Percentiles rank a stretch among this genome's conserved stretches.
Conservation (phyloP, 2,888 invertebrate species). For the Dexiosoma caninum region DNA sequence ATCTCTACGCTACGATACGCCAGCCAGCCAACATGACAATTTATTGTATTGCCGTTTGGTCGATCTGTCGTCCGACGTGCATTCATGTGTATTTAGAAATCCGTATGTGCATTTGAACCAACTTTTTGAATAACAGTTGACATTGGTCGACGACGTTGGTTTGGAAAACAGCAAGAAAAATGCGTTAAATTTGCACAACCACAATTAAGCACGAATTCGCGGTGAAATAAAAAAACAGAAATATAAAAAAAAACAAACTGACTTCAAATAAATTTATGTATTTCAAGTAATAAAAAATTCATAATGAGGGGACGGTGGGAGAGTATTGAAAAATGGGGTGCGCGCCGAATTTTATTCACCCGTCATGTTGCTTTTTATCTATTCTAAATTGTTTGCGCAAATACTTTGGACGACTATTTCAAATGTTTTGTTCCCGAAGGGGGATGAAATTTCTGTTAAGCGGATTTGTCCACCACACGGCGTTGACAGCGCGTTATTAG, state of each 20-base stretch:
- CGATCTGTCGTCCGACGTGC: background rate
- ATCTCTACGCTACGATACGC: conserved; percentile 66
- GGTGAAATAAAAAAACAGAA: conserved; percentile 9
- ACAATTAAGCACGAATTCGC: conserved; percentile 73
- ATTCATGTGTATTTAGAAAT: conserved; percentile 15
- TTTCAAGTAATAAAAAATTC: conserved; percentile 2
- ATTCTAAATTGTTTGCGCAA: too few relatives aligned
- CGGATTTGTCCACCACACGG: too few relatives aligned
- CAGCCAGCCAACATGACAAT: conserved; percentile 55
- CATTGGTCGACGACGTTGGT: conserved; percentile 44
- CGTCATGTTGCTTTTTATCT: background rate
- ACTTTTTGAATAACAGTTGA: conserved; percentile 60
- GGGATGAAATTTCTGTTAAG: too few relatives aligned
- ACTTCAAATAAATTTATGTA: conserved; percentile 15
- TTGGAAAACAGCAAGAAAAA: conserved; percentile 45
- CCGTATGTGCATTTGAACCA: conserved; percentile 24
- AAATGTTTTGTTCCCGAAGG: too few relatives aligned
- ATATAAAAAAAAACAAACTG: background rate
- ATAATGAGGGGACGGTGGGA: background rate
- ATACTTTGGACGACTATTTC: too few relatives aligned
- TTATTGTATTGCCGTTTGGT: conserved; percentile 34
- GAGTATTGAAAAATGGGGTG: background rate
- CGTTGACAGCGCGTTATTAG: too few relatives aligned
- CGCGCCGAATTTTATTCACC: background rate
- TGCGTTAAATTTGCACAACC: conserved; percentile 71